Base-by-base conservation (phyloP, 2,888 invertebrate species). In the Cryptophagus acutangulus region DNA sequence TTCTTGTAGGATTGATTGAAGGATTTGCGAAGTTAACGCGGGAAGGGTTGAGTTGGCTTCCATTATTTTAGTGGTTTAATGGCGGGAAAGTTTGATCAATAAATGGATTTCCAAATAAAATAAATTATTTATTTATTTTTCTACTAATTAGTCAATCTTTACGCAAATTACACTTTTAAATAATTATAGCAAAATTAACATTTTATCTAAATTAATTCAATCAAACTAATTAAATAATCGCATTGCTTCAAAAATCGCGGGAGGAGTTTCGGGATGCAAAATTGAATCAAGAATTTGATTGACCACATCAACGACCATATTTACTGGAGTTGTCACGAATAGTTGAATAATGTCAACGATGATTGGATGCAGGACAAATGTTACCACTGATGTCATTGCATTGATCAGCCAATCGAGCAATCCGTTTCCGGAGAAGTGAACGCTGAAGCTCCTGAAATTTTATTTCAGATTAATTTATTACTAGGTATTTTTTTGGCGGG, bases 281-380 rank as follows among this genome's bases (percentile, higher is more conserved):
- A 45, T 30, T 2, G 10, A 6, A 28, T 48, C 29, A 17, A 55
- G 42, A 28, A 62, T 63, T n/a, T 54, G 30, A 58, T 76, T 76
- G 40, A 75, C 62, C 9, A 51, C 14, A 24, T 56, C 54, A 25
- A 76, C 59, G 14, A 52, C 67, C 1, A 36, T 42, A 47, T 71
- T 66, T 2, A 70, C 48, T 8, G 63, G 69, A 12, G 46, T 52
- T 28, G 60, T 62, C 44, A 76, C 70, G 51, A 66, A 71, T 16
- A 39, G 2, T 47, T 71, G 67, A 0, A 76, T 71, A n/a, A 71
- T 63, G 10, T 55, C 58, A 31, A 75, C 70, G 49, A 76, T 73
- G 45, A 69, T 46, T 13, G 57, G 66, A 54, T 77, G 71, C 55
- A 76, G 71, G 44, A 76, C 62, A n/a, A 59, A 57, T 1, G 71